Percentiles rank a stretch among this genome's conserved stretches.
Evolutionary conservation across 2,888 invertebrate species (phyloP).

Genomic region (Electrophaes corylata): DNA sequence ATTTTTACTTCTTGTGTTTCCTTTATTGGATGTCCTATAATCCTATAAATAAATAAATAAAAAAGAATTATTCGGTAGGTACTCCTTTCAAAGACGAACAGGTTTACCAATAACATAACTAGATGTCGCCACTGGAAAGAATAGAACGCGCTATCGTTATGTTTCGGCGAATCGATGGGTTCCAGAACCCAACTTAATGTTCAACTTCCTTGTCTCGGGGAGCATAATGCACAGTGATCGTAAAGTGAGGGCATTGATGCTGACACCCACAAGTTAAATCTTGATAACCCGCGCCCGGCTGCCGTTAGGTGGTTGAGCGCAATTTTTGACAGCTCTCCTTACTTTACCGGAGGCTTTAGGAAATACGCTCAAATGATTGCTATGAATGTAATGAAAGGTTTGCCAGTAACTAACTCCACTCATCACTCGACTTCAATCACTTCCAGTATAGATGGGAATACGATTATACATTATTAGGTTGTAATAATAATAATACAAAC

Average conservation of each 20-base stretch:
- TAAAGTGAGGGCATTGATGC: slow-evolving; percentile 94
- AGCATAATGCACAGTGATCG: slow-evolving; percentile 94
- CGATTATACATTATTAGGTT: no score
- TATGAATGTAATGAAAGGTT: not conserved
- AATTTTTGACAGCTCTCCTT: slow-evolving; percentile 91
- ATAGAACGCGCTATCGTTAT: slow-evolving; percentile 57
- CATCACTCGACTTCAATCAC: no score
- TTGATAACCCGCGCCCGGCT: slow-evolving; percentile 84
- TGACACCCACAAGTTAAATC: slow-evolving; percentile 86
- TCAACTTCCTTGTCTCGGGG: slow-evolving; percentile 92
- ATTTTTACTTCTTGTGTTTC: no score
- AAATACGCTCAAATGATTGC: not conserved
- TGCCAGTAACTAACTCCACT: no score
- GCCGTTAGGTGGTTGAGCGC: slow-evolving; percentile 85
- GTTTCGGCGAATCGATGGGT: not conserved
- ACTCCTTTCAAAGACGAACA: not conserved
- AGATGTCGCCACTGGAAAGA: slow-evolving; percentile 63
- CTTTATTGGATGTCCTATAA: no score
- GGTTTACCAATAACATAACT: slow-evolving; percentile 28
- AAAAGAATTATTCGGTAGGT: no score
- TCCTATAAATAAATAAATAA: no score
- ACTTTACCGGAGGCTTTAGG: slow-evolving; percentile 83
- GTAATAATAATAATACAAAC: no score
- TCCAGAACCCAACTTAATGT: fast-evolving
- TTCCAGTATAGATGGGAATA: no score